A percentile compares a stretch with the other conserved stretches of the same genome.
phyloP scores from a whole-genome alignment of 2,888 invertebrate species.

The Leucophenga montana region DNA sequence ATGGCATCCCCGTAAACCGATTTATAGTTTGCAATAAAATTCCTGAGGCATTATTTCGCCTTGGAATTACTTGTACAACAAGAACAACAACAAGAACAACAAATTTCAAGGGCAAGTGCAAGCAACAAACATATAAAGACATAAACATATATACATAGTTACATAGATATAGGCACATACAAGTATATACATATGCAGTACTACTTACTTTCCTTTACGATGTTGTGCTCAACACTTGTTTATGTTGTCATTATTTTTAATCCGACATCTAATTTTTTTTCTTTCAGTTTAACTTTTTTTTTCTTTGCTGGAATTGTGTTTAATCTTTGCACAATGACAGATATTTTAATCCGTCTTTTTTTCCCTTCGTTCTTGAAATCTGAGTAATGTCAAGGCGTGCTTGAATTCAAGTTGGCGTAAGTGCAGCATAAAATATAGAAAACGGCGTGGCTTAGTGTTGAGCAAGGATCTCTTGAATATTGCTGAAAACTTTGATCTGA shows the following conservation, averaged over 20 bases:
- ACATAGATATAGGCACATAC: background rate
- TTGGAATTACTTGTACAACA: background rate
- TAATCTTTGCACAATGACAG: background rate
- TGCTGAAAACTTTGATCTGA: no score
- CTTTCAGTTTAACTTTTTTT: constrained; percentile 25
- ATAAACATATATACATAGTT: background rate
- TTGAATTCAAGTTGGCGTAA: no score
- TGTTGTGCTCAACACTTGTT: constrained; percentile 45
- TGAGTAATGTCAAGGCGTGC: no score
- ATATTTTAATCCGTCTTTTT: background rate
- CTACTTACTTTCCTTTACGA: constrained; percentile 26
- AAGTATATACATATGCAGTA: constrained; percentile 30
- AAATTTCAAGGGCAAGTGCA: constrained; percentile 47
- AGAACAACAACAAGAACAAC: constrained; percentile 4
- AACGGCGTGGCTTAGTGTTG: no score
- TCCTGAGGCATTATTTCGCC: background rate
- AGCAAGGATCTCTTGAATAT: no score
- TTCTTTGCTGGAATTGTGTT: constrained; percentile 11
- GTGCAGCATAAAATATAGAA: no score
- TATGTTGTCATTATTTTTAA: constrained; percentile 56
- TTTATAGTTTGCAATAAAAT: constrained; percentile 6
- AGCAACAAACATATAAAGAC: constrained; percentile 7
- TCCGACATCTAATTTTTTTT: constrained; percentile 48
- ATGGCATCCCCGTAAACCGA: background rate
- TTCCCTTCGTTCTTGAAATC: background rate